Conservation (phyloP, 2,888 invertebrate species). For the Agrenia bidenticulata region DNA sequence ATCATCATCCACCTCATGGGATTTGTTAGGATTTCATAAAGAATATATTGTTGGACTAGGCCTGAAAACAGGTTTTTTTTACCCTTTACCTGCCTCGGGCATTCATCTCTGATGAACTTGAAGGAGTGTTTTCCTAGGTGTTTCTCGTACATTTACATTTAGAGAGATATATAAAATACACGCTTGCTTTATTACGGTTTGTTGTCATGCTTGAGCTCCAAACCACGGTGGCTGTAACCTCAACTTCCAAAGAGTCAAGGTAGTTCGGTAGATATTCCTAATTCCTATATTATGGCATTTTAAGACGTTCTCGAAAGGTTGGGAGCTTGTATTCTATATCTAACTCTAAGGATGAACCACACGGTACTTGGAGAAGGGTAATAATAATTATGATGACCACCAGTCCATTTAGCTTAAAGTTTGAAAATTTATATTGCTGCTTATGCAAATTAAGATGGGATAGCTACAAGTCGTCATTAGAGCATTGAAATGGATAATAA, state of each 20-base stretch:
- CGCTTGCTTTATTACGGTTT: not conserved
- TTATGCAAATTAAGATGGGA: too few species aligned
- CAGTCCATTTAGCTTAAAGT: too few species aligned
- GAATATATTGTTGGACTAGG: conserved; percentile 12
- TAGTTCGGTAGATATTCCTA: too few species aligned
- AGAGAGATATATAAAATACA: not conserved
- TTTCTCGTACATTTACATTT: not conserved
- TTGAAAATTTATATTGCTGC: too few species aligned
- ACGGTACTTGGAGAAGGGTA: too few species aligned
- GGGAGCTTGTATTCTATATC: too few species aligned
- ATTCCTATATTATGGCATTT: too few species aligned
- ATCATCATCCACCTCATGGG: not conserved
- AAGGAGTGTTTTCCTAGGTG: not conserved
- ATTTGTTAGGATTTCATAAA: not conserved
- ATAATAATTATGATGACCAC: too few species aligned
- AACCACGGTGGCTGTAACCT: conserved; percentile 13
- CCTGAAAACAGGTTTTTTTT: not conserved
- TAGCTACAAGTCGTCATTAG: too few species aligned
- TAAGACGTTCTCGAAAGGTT: too few species aligned
- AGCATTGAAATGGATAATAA: too few species aligned
- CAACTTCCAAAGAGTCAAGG: conserved; percentile 16
- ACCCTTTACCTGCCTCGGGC: conserved; percentile 1
- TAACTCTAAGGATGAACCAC: too few species aligned
- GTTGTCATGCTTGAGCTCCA: conserved; percentile 19
- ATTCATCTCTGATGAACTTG: conserved; percentile 11